Evolutionary conservation across 2,113 vertebrate genomes (phyloP).

Genomic region (Electrona antarctica): DNA sequence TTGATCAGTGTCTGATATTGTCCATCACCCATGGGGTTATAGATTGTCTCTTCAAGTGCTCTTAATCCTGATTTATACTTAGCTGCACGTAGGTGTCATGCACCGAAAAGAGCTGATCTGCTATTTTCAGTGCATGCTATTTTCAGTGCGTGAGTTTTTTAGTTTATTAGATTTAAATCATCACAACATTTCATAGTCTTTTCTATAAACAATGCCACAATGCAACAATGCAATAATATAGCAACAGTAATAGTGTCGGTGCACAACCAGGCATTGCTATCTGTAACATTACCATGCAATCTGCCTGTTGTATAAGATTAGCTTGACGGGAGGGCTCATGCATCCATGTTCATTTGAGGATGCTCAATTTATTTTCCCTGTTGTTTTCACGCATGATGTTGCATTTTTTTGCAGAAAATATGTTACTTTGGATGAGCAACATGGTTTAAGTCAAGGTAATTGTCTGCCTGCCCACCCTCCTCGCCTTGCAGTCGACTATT

Average conservation of each 20-base stretch:
- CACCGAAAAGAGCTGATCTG: no score
- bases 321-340: background rate
- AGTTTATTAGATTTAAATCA: no score
- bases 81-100: no score
- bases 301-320: background rate
- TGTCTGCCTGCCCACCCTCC: background rate
- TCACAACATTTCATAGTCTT: no score
- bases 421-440: no score
- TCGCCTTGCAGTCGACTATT: background rate
- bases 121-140: no score
- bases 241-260: no score
- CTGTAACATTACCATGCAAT: background rate
- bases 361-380: background rate
- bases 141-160: no score
- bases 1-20: conserved; percentile 23
- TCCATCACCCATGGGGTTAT: background rate
- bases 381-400: background rate
- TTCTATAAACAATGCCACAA: no score
- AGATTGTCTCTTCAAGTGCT: background rate
- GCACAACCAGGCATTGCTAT: background rate
- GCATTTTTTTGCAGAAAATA: background rate
- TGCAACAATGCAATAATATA: no score
- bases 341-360: background rate
- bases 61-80: background rate
- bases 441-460: background rate